Conservation (phyloP, 2,113 vertebrate genomes). For the Nycticorax nycticorax region DNA sequence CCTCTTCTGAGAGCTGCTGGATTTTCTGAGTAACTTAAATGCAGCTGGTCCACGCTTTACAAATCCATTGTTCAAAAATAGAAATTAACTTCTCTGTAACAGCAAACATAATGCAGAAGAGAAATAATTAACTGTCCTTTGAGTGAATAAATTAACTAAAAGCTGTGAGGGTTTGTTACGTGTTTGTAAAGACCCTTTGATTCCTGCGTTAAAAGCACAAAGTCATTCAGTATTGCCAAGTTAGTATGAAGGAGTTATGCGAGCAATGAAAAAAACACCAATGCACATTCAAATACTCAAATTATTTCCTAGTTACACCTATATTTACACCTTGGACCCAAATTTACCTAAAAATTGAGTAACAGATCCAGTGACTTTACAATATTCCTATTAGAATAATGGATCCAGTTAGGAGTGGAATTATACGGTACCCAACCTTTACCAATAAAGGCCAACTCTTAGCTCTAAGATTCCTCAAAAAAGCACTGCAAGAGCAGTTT, state of each 20-base stretch:
- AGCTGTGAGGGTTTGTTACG: not conserved
- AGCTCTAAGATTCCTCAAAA: not conserved
- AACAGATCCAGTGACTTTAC: not conserved
- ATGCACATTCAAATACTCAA: not conserved
- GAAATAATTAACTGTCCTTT: not conserved
- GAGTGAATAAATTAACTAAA: not conserved
- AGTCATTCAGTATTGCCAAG: not conserved
- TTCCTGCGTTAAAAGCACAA: not conserved
- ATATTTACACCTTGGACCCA: not conserved
- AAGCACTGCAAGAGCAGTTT: not conserved
- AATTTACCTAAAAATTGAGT: not conserved
- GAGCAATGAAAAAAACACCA: not conserved
- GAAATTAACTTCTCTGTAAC: not conserved
- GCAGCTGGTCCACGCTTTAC: not conserved
- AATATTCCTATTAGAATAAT: not conserved
- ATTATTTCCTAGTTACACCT: not conserved
- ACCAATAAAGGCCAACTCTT: not conserved
- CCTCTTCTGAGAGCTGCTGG: not conserved
- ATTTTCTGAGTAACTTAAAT: not conserved
- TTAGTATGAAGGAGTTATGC: not conserved
- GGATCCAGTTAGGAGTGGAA: not conserved
- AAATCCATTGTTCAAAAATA: not conserved
- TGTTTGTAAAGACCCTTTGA: not conserved
- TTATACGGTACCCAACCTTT: not conserved
- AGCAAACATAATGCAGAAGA: not conserved